These are phyloP conservation scores for Nephrotoma guestfalica DNA, from an alignment of 2,888 invertebrate species.

Conservation along the genomic window DNA sequence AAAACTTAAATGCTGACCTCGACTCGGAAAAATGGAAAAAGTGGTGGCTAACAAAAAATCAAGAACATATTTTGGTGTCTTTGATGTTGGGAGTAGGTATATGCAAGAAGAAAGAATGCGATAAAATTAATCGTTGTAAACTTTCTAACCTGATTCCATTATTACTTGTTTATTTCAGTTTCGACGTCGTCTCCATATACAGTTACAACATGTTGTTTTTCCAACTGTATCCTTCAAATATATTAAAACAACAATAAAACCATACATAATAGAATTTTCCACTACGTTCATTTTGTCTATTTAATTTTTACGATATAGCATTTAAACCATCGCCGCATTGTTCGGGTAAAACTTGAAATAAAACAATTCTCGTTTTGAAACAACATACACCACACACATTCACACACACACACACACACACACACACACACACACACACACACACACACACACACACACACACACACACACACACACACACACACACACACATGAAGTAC, in stretches of 20 bases:
- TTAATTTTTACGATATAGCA: not conserved
- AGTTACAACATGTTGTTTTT: not conserved
- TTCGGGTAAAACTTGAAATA: not conserved
- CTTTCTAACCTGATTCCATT: not conserved
- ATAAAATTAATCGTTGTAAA: not conserved
- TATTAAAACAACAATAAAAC: not conserved
- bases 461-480: no score
- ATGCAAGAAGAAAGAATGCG: not conserved
- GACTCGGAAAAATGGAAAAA: not conserved
- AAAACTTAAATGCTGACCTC: not conserved
- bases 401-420: no score
- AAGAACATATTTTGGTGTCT: not conserved
- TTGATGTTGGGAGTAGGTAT: not conserved
- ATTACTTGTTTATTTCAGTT: not conserved
- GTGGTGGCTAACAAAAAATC: not conserved
- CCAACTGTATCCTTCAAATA: not conserved
- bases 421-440: not conserved
- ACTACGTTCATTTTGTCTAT: not conserved
- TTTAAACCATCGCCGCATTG: not conserved
- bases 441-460: not conserved
- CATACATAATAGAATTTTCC: not conserved
- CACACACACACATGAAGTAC: not conserved
- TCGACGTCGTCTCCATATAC: not conserved
- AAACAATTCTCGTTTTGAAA: not conserved
- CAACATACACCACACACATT: not conserved